Evolutionary conservation across 2,888 invertebrate species (phyloP), one percentile per base, ranked within the genome.

Genomic region (Drosophila borborema): DNA sequence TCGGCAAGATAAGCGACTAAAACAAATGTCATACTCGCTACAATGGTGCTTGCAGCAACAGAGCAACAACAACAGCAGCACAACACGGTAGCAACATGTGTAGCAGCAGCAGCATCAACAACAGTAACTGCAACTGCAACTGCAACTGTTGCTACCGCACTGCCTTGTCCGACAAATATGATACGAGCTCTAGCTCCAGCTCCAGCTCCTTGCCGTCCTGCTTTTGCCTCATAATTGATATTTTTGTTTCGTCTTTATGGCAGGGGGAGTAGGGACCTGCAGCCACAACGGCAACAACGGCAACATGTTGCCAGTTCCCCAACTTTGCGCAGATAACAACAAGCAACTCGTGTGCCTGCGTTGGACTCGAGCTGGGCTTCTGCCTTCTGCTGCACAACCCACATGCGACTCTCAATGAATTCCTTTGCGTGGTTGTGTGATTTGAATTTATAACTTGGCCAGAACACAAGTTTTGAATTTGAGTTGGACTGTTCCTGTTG

Each of bases 201-300:
- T 23, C 23, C 23, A 60, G 68, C 69, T 74, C 51, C 77, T 71
- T 69, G 60, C 66, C 78, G 74, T 78, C 78, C 74, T 77, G 67
- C 89, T 86, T 80, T 84, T 70, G 86, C 86, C 81, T 89, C 86
- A 87, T 87, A 87, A 87, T 87, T 87, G 86, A 87, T 87, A 87
- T 87, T 87, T 87, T 82, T 81, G 76, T 56, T 77, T 80, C 75
- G 64, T 74, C 80, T 69, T 75, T 70, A 67, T 23, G 51, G 49
- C 23, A 31, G 45, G 28, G 45, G 16, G 60, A 28, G 63, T 3
- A 6, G 43, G 16, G 36, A 36, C 16, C 31, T 18, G 7, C 71
- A 2, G 40, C 40, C 16, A 2, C 40, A 40, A 9, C n/a, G 20
- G 2, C 71, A 66, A 64, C 71, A 60, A 64, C 64, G 34, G 76